Base-by-base conservation (phyloP, 2,113 vertebrate genomes). In the Anolis carolinensis region DNA sequence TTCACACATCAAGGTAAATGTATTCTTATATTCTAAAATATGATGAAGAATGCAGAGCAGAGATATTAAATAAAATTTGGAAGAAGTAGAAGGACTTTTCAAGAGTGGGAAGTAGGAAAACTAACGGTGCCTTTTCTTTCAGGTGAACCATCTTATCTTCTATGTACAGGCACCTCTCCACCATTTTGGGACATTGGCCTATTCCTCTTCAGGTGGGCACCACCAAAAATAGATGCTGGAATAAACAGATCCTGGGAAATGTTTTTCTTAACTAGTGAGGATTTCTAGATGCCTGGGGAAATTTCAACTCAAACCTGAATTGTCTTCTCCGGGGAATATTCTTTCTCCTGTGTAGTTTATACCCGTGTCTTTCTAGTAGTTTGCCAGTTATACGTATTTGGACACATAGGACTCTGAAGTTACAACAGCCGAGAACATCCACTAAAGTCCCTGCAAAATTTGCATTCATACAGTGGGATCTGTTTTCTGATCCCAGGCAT, bases 401-500 rank as follows among this genome's bases (percentile, higher is more conserved):
- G 4, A 1, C 16, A 23, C 27, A n/a, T 21, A 4, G 48, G 36
- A 16, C 50, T 74, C 50, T 14, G 59, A 73, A 84, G 76, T 32
- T n/a, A 52, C 16, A 74, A 48, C 3, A 34, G 68, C 36, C 63
- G 20, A 79, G 8, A 65, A 59, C 21, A 44, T 44, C 1, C 1
- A 36, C 50, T 74, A 70, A 80, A 74, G 7, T 59, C 72, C 39
- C 20, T 7, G 7, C 16, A n/a, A 0, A 1, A 0, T 13, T 62
- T 79, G 77, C 14, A 11, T 1, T 32, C n/a, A 86, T 67, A 1
- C 20, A n/a, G 73, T 81, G 71, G 0, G 32, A 84, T 81, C 74
- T 39, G 59, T 16, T 23, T 5, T 0, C 0, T 13, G 79, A 13
- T 34, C 74, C 86, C 36, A 1, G 1, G 27, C 6, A n/a, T 55